Base-by-base conservation (phyloP, 2,797 vertebrate species). In the Lacerta agilis region DNA sequence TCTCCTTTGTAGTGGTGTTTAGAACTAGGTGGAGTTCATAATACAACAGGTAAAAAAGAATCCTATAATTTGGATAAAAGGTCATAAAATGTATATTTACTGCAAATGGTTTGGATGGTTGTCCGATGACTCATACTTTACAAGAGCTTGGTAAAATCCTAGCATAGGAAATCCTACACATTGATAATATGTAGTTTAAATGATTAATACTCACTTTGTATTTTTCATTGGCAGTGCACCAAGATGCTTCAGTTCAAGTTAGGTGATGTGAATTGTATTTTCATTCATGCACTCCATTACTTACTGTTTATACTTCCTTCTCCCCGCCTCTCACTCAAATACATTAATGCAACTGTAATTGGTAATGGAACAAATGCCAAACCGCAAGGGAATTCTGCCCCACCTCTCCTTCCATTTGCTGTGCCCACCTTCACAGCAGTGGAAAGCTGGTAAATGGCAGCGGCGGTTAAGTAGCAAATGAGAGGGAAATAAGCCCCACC, bases 1-100 rank as follows among this genome's bases (percentile, higher is more conserved):
- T 97, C 95, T 97, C 96, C 95, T 96, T 94, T 96, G 96, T 96
- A 95, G 95, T 94, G 94, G 96, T 97, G 96, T 97, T 97, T 97
- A 97, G 96, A 96, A 97, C 93, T 93, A 96, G 92, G 94, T 95
- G 96, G 92, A 87, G 92, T 95, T 96, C 94, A 83, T 93, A 93
- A 94, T 93, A 97, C 94, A 96, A 95, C 96, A 97, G 96, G 97
- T 97, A 94, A 95, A 95, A 94, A 86, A 92, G 90, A 92, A 90
- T 89, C 73, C 83, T 87, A 10, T 88, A 90, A 94, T 94, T 93
- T 81, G 55, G 17, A 88, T 86, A 83, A 92, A 89, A 94, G 91
- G 82, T 88, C 67, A 89, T 61, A 91, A 92, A 87, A 87, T 93
- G 45, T 61, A 89, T 81, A 61, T 87, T 91, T 87, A 58, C 11